Evolutionary conservation across 2,888 invertebrate species (phyloP).

Genomic region (Ypsolopha sequella): DNA sequence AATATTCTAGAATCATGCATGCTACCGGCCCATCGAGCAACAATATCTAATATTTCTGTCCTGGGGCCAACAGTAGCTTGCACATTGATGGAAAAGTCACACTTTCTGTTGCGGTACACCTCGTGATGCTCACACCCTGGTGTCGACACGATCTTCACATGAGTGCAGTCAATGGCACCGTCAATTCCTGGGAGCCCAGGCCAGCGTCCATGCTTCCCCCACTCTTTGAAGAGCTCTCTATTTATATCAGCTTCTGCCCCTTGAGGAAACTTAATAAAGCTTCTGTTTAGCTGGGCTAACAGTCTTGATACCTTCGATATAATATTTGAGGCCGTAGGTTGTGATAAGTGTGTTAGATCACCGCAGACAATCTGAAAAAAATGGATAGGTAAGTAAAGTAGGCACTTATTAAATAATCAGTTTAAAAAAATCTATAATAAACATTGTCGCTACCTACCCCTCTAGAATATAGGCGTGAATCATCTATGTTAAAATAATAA

Average conservation of each 20-base stretch:
- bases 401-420: too few species aligned
- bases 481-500: too few species aligned
- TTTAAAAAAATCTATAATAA: too few species aligned
- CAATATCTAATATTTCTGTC: conserved; percentile 7
- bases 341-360: not conserved
- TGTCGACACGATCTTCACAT: conserved; percentile 7
- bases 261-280: not conserved
- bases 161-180: too few species aligned
- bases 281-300: too few species aligned
- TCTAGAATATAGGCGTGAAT: too few species aligned
- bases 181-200: conserved; percentile 1
- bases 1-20: conserved; percentile 9
- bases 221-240: not conserved
- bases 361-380: conserved; percentile 1
- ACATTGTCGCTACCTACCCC: too few species aligned
- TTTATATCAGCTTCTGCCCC: not conserved
- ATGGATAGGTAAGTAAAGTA: too few species aligned
- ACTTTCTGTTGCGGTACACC: conserved; percentile 7
- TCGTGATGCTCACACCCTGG: conserved; percentile 9
- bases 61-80: too few species aligned
- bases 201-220: not conserved
- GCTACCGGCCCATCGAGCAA: conserved; percentile 8
- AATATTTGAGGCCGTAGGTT: not conserved
- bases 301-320: too few species aligned
- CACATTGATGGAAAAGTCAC: conserved; percentile 8